Evolutionary conservation across 2,888 invertebrate species (phyloP).

Genomic region (Tribolium freemani): DNA sequence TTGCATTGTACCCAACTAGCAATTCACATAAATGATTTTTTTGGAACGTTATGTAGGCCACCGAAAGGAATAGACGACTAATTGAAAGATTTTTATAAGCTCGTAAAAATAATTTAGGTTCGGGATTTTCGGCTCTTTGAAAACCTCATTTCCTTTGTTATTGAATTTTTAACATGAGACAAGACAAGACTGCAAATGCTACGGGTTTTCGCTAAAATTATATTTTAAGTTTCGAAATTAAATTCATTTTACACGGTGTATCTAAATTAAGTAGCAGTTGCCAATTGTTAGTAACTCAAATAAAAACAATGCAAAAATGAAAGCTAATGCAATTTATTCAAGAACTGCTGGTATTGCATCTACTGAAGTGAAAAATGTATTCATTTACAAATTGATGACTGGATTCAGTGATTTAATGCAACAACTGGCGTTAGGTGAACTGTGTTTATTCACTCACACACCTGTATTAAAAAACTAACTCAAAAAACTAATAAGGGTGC

Average conservation of each 20-base stretch:
- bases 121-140: not conserved
- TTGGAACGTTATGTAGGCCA: not conserved
- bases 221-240: too few relatives aligned
- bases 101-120: not conserved
- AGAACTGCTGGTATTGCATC: not conserved
- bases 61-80: not conserved
- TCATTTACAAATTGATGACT: not conserved
- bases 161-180: not conserved
- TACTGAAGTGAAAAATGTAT: not conserved
- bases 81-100: not conserved
- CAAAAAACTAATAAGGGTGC: too few relatives aligned
- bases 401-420: not conserved
- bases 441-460: not conserved
- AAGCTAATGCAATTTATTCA: not conserved
- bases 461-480: too few relatives aligned
- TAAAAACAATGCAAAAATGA: not conserved
- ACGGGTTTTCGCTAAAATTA: too few relatives aligned
- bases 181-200: too few relatives aligned
- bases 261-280: too few relatives aligned
- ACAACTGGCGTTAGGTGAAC: not conserved
- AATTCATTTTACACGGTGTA: too few relatives aligned
- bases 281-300: not conserved
- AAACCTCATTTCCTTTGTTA: not conserved
- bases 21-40: slow-evolving; percentile 7
- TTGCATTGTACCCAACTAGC: slow-evolving; percentile 37